These are phyloP conservation scores for Caenorhabditis tropicalis DNA, from an alignment of 1,140 invertebrate genomes.

Conservation along the genomic window DNA sequence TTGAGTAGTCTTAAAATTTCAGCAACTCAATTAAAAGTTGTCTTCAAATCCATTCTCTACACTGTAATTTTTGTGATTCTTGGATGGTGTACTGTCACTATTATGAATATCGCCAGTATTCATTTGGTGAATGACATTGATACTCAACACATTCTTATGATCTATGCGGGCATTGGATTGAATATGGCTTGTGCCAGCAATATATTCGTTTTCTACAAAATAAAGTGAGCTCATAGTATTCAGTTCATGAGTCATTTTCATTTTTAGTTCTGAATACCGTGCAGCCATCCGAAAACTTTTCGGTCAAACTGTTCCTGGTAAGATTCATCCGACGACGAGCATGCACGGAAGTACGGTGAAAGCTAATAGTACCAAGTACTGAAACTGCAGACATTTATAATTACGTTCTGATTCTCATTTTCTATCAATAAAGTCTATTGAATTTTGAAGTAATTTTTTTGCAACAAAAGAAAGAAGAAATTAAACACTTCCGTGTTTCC, in stretches of 20 bases:
- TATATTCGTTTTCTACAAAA: not conserved
- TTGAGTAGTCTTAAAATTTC: not conserved
- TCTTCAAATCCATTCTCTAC: constrained; percentile 7
- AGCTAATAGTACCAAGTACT: not conserved
- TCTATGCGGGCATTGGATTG: not conserved
- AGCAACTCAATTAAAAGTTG: not conserved
- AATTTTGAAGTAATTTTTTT: too few species aligned
- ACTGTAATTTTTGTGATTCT: not conserved
- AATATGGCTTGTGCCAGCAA: constrained; percentile 16
- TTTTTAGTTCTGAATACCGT: constrained; percentile 5
- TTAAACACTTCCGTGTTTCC: too few species aligned
- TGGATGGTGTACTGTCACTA: constrained; percentile 9
- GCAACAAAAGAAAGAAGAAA: not conserved
- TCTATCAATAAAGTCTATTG: not conserved
- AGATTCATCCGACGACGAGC: not conserved
- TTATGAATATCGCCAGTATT: not conserved
- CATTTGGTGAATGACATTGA: constrained; percentile 1
- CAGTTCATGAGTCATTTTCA: not conserved
- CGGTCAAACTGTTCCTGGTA: not conserved
- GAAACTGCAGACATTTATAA: not conserved
- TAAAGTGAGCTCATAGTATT: not conserved
- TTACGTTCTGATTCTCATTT: not conserved
- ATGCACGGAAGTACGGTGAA: not conserved
- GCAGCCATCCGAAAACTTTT: not conserved
- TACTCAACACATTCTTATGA: not conserved